Evolutionary conservation across 2,888 invertebrate species (phyloP).

Genomic region (Pseudoips prasinana): DNA sequence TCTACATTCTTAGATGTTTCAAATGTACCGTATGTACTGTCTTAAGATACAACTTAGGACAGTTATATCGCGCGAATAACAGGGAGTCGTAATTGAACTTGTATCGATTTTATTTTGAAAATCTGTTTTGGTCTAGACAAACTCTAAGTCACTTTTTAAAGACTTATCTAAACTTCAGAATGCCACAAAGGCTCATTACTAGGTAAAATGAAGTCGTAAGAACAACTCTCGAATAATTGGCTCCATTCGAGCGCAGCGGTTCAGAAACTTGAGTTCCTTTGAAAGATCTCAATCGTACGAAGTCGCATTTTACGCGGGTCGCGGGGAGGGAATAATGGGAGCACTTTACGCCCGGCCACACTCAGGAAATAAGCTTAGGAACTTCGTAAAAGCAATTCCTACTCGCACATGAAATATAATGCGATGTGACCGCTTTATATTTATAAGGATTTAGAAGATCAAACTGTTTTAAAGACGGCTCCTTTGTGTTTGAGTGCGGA

Average conservation of each 20-base stretch:
- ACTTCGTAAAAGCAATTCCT: conserved; percentile 80
- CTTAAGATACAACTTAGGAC: no score
- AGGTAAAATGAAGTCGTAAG: no score
- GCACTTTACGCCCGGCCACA: conserved; percentile 76
- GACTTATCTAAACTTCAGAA: no score
- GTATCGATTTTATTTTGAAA: no score
- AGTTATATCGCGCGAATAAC: no score
- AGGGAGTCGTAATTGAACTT: no score
- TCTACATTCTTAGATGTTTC: no score
- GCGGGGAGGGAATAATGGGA: conserved; percentile 65
- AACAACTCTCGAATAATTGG: no score
- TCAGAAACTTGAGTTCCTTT: conserved; percentile 70
- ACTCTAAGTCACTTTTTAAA: no score
- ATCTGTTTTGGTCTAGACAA: no score
- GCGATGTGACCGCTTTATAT: conserved; percentile 74
- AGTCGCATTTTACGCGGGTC: conserved; percentile 47
- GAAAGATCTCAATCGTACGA: conserved; percentile 54
- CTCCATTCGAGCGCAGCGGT: conserved; percentile 58
- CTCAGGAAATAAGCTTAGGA: conserved; percentile 81
- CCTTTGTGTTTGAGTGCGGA: conserved; percentile 38
- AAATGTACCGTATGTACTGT: no score
- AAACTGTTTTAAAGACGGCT: conserved; percentile 46
- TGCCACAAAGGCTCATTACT: no score
- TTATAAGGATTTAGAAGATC: conserved; percentile 75
- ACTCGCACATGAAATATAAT: conserved; percentile 77